Percentiles rank a stretch among this genome's conserved stretches.
phyloP scores from a whole-genome alignment of 2,888 invertebrate species.

The Saturnia japonica region DNA sequence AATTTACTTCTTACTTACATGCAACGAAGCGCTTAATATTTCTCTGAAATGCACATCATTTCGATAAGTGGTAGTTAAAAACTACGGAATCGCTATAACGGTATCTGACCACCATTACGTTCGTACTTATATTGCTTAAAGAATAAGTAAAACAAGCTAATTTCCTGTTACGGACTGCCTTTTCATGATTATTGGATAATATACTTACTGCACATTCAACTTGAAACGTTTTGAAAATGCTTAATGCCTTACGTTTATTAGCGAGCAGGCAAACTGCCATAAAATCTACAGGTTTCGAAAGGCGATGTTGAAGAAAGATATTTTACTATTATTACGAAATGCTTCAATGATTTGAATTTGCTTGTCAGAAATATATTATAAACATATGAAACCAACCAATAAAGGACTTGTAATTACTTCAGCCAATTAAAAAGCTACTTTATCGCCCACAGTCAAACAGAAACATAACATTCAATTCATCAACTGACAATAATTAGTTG shows the following conservation, averaged over 20 bases:
- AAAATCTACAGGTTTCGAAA: slow-evolving; percentile 18
- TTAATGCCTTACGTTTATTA: slow-evolving; percentile 22
- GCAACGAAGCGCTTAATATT: slow-evolving; percentile 43
- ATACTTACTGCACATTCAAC: slow-evolving; percentile 37
- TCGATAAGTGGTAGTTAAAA: slow-evolving; percentile 56
- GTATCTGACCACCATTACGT: slow-evolving; percentile 65
- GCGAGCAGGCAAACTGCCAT: slow-evolving; percentile 17
- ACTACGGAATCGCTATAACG: slow-evolving; percentile 63
- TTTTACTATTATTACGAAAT: slow-evolving; percentile 11
- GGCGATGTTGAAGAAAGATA: slow-evolving; percentile 3
- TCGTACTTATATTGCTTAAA: slow-evolving; percentile 55
- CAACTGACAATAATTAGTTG: neutral
- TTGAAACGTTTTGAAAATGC: slow-evolving; percentile 29
- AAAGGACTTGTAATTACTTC: neutral
- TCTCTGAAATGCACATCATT: slow-evolving; percentile 49
- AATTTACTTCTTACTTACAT: slow-evolving; percentile 38
- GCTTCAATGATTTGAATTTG: neutral
- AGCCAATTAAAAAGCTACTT: neutral
- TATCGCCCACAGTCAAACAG: neutral
- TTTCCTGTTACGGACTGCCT: slow-evolving; percentile 61
- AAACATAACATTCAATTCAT: neutral
- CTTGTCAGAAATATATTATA: neutral
- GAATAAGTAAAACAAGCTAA: slow-evolving; percentile 61
- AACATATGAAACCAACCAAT: neutral
- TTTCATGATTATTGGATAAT: slow-evolving; percentile 58